A percentile compares a stretch with the other conserved stretches of the same genome.
phyloP scores from a whole-genome alignment of 2,113 vertebrate species.

The Perca fluviatilis region DNA sequence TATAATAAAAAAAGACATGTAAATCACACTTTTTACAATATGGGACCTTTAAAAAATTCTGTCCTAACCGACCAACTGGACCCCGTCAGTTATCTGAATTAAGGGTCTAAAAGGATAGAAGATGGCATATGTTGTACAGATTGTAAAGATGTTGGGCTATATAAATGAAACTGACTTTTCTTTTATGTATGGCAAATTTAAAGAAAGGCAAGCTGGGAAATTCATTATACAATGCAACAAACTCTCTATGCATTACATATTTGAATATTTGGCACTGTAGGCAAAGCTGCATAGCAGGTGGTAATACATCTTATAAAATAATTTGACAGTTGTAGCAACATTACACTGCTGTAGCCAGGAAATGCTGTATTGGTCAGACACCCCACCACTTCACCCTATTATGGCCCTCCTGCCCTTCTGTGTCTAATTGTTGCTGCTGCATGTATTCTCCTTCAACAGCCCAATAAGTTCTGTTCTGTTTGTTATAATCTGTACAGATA shows the following conservation, averaged over 20 bases:
- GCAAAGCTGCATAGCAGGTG: constrained; percentile 25
- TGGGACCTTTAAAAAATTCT: too few relatives aligned
- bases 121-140: neutral
- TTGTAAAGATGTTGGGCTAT: neutral
- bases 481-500: constrained; percentile 32
- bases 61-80: too few relatives aligned
- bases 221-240: neutral
- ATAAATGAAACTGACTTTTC: neutral
- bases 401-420: constrained; percentile 46
- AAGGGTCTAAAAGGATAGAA: neutral
- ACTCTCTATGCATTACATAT: neutral
- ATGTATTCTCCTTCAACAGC: constrained; percentile 41
- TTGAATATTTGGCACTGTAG: neutral
- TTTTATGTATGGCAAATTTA: neutral
- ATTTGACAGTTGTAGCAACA: constrained; percentile 47
- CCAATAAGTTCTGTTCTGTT: constrained; percentile 27
- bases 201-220: neutral
- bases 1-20: neutral
- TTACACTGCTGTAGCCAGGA: constrained; percentile 53
- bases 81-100: neutral
- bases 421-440: constrained; percentile 49
- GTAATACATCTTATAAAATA: constrained; percentile 34
- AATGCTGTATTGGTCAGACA: constrained; percentile 44
- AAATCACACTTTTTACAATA: too few relatives aligned
- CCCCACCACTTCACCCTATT: constrained; percentile 36